These are phyloP conservation scores for Cryptomyrus ogoouensis DNA, from an alignment of 2,113 vertebrate species.

Conservation along the genomic window DNA sequence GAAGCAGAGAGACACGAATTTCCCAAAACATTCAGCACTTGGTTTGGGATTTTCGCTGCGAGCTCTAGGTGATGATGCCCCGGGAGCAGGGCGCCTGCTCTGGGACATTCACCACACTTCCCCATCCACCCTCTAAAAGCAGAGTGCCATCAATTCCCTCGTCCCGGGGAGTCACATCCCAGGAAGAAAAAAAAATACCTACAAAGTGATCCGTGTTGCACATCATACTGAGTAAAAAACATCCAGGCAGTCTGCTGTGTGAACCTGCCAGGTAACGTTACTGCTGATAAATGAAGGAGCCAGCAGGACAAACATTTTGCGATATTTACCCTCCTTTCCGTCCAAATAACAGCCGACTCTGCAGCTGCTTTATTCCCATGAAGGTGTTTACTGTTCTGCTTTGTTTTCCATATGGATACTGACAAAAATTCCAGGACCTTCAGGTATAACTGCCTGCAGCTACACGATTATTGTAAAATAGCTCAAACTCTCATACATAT, in stretches of 20 bases:
- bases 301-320: neutral
- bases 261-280: neutral
- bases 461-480: neutral
- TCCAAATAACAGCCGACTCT: neutral
- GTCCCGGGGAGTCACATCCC: neutral
- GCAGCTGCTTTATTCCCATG: neutral
- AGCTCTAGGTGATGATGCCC: slow-evolving; percentile 1
- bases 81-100: slow-evolving; percentile 16
- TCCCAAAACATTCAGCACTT: slow-evolving; percentile 1
- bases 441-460: neutral
- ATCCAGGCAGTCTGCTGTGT: neutral
- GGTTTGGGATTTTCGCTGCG: neutral
- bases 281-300: neutral
- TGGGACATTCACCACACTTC: neutral
- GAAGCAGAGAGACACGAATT: neutral
- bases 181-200: neutral
- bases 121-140: neutral
- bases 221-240: neutral
- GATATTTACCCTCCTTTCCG: neutral
- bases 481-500: neutral
- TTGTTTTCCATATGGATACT: neutral
- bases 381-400: neutral
- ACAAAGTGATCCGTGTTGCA: neutral
- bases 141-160: neutral
- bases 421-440: neutral